Conservation (phyloP, 1,140 invertebrate species). For the Trachelipus rathkii region DNA sequence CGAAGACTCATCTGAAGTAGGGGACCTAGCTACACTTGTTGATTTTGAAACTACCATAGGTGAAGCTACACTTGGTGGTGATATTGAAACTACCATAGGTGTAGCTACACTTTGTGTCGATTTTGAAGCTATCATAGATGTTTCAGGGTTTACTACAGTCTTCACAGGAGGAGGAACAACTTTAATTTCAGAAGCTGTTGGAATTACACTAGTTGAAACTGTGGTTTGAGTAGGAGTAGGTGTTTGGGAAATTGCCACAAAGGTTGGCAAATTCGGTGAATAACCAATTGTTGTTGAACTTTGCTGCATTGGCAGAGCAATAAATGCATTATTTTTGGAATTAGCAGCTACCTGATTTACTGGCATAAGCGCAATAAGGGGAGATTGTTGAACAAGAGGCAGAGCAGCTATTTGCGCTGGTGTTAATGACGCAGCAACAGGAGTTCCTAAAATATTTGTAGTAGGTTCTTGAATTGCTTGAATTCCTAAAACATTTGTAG, state of each 20-base stretch:
- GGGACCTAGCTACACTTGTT: too few relatives aligned
- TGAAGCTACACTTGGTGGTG: too few relatives aligned
- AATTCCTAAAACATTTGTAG: neutral
- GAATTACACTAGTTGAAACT: too few relatives aligned
- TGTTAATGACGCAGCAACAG: neutral
- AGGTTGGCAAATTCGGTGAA: neutral
- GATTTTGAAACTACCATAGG: too few relatives aligned
- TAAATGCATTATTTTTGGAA: neutral
- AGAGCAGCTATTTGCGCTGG: neutral
- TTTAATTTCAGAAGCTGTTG: too few relatives aligned
- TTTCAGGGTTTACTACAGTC: too few relatives aligned
- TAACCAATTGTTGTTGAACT: neutral
- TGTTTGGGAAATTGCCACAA: neutral
- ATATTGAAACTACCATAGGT: too few relatives aligned
- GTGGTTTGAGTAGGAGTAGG: too few relatives aligned
- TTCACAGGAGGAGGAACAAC: too few relatives aligned
- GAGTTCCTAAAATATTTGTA: neutral
- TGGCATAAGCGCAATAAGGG: neutral
- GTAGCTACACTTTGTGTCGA: too few relatives aligned
- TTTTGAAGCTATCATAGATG: too few relatives aligned
- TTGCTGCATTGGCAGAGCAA: neutral
- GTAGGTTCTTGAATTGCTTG: neutral
- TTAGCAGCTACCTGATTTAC: neutral
- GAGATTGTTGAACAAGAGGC: neutral
- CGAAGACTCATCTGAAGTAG: too few relatives aligned